phyloP scores from a whole-genome alignment of 2,888 invertebrate species.

The Noctua pronuba region DNA sequence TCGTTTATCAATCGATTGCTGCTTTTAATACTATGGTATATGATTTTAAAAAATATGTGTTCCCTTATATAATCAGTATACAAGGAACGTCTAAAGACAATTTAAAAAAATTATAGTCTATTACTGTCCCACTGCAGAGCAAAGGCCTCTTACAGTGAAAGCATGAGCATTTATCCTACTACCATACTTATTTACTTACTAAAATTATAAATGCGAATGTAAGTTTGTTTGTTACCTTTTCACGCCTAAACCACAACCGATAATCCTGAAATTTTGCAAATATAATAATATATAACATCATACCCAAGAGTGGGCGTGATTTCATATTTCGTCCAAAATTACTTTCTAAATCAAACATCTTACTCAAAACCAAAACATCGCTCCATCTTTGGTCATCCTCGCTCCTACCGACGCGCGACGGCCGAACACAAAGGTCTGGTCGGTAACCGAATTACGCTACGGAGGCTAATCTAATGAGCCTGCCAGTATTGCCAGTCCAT shows the following conservation, averaged over 20 bases:
- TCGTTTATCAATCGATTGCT: background rate
- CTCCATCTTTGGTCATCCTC: slow-evolving; percentile 13
- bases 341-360: background rate
- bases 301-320: background rate
- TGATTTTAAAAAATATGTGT: background rate
- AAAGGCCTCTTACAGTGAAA: background rate
- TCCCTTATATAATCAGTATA: background rate
- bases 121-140: no score
- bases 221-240: no score
- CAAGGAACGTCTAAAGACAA: background rate
- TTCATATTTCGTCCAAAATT: no score
- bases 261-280: no score
- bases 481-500: slow-evolving; percentile 21
- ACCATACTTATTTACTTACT: no score
- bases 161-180: background rate
- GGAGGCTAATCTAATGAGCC: slow-evolving; percentile 58
- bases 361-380: background rate
- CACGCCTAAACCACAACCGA: no score
- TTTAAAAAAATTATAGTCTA: background rate
- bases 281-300: background rate
- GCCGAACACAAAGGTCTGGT: slow-evolving; percentile 45
- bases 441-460: slow-evolving; percentile 52
- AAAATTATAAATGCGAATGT: no score
- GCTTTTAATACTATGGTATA: background rate
- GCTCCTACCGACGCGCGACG: slow-evolving; percentile 1